Conservation (phyloP, 2,888 invertebrate genomes). For the Axea sp. region DNA sequence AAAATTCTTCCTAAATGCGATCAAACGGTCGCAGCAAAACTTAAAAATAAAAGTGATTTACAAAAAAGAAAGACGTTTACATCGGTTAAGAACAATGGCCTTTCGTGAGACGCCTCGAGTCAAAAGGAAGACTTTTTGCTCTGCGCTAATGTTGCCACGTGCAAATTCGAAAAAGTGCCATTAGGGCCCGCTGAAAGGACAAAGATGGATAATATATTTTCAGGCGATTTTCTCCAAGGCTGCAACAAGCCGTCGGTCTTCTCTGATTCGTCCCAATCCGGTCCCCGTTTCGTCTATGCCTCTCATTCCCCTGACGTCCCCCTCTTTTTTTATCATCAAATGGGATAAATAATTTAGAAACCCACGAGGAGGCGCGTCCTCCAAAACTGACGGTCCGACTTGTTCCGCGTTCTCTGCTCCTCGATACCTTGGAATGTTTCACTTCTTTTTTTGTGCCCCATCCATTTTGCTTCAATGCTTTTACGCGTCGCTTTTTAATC, state of each 20-base stretch:
- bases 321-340: constrained; percentile 47
- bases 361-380: constrained; percentile 61
- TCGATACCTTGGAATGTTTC: constrained; percentile 37
- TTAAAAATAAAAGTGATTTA: constrained; percentile 1
- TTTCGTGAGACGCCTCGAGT: constrained; percentile 39
- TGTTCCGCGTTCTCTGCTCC: constrained; percentile 62
- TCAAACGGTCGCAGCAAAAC: too few species aligned
- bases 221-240: constrained; percentile 69
- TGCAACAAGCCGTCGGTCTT: constrained; percentile 42
- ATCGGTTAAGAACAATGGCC: constrained; percentile 44
- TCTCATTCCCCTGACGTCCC: neutral
- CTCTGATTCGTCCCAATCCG: constrained; percentile 33
- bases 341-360: constrained; percentile 62
- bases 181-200: constrained; percentile 29
- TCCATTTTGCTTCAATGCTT: constrained; percentile 32
- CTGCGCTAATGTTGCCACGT: constrained; percentile 47
- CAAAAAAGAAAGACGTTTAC: neutral
- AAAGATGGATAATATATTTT: constrained; percentile 65
- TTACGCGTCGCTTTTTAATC: constrained; percentile 16
- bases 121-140: constrained; percentile 39
- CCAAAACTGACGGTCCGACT: constrained; percentile 50
- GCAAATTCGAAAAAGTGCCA: constrained; percentile 55
- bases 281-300: constrained; percentile 3
- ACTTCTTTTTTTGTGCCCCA: constrained; percentile 32
- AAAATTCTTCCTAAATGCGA: too few species aligned